These are phyloP conservation scores for Dunckerocampus dactyliophorus DNA, from an alignment of 2,113 vertebrate genomes.

Conservation along the genomic window DNA sequence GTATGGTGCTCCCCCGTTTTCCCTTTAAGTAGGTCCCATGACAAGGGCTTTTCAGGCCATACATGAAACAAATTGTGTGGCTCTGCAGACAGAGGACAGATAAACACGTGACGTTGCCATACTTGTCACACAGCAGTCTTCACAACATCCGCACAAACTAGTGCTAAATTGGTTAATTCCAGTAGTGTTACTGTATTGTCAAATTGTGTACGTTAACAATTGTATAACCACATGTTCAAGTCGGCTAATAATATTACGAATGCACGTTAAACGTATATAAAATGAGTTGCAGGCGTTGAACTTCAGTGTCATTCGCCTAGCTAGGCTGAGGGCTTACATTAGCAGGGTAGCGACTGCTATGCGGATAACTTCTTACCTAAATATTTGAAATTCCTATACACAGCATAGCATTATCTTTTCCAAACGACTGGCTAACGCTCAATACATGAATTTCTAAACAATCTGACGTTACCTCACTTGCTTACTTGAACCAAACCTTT, in stretches of 20 bases:
- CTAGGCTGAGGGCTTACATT: no score
- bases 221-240: not conserved
- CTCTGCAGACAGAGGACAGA: not conserved
- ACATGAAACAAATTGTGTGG: constrained; percentile 8
- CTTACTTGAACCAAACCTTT: not conserved
- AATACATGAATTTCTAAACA: not conserved
- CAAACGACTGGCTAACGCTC: not conserved
- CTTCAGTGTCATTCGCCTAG: not conserved
- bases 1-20: constrained; percentile 43
- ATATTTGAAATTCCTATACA: not conserved
- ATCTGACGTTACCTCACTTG: not conserved
- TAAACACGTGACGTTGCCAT: not conserved
- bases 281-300: not conserved
- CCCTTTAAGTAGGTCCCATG: constrained; percentile 56
- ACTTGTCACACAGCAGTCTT: no score
- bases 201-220: no score
- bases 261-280: not conserved
- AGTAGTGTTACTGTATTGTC: no score
- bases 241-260: not conserved
- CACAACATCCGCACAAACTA: no score
- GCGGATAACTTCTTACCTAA: not conserved
- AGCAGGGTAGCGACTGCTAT: no score
- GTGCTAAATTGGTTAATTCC: no score
- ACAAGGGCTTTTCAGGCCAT: constrained; percentile 50
- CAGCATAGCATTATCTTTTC: not conserved